These are phyloP conservation scores for Agelas oroides DNA, from an alignment of 37 sponge, comb jelly and placozoan genomes.

Conservation along the genomic window DNA sequence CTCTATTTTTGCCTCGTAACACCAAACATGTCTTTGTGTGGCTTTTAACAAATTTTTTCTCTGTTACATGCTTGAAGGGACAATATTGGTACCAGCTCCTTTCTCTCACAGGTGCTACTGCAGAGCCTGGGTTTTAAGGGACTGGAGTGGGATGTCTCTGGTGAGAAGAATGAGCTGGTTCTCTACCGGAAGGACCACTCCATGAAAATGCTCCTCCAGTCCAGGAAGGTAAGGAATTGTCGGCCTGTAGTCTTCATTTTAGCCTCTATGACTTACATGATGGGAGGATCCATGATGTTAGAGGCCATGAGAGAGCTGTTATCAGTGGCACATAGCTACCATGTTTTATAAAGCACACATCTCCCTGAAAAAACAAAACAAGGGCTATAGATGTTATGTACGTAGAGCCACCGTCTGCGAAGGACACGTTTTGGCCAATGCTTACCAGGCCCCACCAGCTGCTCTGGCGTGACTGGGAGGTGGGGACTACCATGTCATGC, in stretches of 20 bases:
- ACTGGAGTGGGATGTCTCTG: slow-evolving; percentile 67
- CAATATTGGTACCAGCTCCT: too few species aligned
- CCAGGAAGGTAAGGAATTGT: slow-evolving; percentile 25
- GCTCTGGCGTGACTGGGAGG: neutral
- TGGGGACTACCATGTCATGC: too few species aligned
- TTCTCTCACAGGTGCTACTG: slow-evolving; percentile 18
- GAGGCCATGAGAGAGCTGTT: too few species aligned
- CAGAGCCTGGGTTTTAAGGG: slow-evolving; percentile 32
- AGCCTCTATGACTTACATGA: neutral
- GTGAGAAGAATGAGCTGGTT: slow-evolving; percentile 45
- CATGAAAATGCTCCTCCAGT: slow-evolving; percentile 20
- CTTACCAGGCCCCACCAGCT: too few species aligned
- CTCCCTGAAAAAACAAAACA: neutral
- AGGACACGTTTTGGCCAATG: too few species aligned
- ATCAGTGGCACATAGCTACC: too few species aligned
- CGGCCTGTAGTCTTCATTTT: too few species aligned
- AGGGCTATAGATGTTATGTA: neutral
- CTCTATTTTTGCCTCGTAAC: too few species aligned
- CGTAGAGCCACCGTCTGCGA: neutral
- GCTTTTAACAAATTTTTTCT: too few species aligned
- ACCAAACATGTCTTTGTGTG: too few species aligned
- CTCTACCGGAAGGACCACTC: slow-evolving; percentile 31
- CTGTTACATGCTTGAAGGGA: too few species aligned
- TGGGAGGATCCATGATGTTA: too few species aligned
- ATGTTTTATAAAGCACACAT: neutral